Conservation (phyloP, 2,113 vertebrate genomes). For the Mobula hypostoma region DNA sequence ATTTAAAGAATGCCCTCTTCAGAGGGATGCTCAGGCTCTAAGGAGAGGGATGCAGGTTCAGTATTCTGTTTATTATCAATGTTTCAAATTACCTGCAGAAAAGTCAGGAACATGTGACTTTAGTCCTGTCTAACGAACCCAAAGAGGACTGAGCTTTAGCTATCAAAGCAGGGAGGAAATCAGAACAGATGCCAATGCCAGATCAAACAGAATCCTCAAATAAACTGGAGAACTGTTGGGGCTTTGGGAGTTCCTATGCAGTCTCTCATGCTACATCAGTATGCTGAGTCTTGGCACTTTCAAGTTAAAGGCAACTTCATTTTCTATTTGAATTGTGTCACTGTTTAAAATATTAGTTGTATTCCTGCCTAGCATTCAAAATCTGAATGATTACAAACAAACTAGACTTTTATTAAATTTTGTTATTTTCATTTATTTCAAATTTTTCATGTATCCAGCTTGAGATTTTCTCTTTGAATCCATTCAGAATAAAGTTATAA, state of each 20-base stretch:
- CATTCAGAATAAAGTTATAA: not conserved
- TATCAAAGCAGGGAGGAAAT: constrained; percentile 43
- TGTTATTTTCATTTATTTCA: not conserved
- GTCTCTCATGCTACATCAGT: not conserved
- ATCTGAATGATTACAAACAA: not conserved
- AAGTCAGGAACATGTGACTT: constrained; percentile 40
- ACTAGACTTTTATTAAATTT: too few species aligned
- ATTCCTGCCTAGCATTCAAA: not conserved
- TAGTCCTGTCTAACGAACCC: constrained; percentile 44
- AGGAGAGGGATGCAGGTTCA: constrained; percentile 28
- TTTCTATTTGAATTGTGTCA: not conserved
- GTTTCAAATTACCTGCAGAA: constrained; percentile 48
- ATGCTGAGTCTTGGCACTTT: not conserved
- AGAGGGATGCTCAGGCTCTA: constrained; percentile 45
- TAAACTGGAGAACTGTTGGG: constrained; percentile 41
- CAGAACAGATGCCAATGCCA: constrained; percentile 47
- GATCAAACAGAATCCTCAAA: constrained; percentile 50
- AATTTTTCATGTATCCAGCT: not conserved
- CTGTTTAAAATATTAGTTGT: not conserved
- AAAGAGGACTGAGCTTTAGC: constrained; percentile 37
- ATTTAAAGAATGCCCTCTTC: constrained; percentile 42
- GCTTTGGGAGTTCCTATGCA: constrained; percentile 38
- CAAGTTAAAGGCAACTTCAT: not conserved
- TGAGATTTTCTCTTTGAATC: not conserved
- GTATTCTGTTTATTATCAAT: constrained; percentile 46